A percentile compares a stretch with the other conserved stretches of the same genome.
Conservation (phyloP, 2,888 invertebrate genomes). For the Tinea semifulvella region DNA sequence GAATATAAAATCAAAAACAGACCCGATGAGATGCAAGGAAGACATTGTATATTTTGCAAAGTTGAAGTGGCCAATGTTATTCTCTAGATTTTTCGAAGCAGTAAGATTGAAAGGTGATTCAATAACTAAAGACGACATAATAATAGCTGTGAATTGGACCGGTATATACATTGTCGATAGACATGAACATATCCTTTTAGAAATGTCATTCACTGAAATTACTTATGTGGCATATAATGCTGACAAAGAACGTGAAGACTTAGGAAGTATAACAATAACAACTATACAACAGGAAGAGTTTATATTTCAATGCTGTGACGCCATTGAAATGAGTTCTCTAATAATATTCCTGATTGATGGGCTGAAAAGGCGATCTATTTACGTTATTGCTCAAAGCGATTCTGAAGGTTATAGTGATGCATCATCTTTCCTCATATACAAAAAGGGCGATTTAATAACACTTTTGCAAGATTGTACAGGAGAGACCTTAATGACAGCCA, state of each 20-base stretch:
- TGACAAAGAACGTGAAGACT: conserved; percentile 50
- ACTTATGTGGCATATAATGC: conserved; percentile 74
- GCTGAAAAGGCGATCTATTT: conserved; percentile 84
- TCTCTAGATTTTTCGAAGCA: conserved; percentile 94
- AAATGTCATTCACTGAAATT: conserved; percentile 88
- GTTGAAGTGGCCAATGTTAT: conserved; percentile 92
- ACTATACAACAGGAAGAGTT: conserved; percentile 91
- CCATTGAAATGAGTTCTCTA: conserved; percentile 84
- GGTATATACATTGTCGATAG: conserved; percentile 94
- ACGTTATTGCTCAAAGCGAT: conserved; percentile 77
- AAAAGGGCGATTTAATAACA: conserved; percentile 83
- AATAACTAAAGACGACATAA: conserved; percentile 75
- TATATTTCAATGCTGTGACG: conserved; percentile 88
- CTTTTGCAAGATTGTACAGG: conserved; percentile 80
- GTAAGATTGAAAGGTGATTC: conserved; percentile 77
- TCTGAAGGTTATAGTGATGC: conserved; percentile 64
- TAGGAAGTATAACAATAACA: conserved; percentile 77
- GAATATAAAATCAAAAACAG: conserved; percentile 73
- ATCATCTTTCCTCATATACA: conserved; percentile 66
- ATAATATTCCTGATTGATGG: conserved; percentile 88
- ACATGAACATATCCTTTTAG: conserved; percentile 88
- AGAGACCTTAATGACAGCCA: conserved; percentile 74
- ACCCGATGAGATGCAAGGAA: conserved; percentile 79
- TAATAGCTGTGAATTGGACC: conserved; percentile 94
- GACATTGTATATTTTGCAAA: conserved; percentile 93